Evolutionary conservation across 2,113 vertebrate species (phyloP).

Genomic region (Riparia riparia): DNA sequence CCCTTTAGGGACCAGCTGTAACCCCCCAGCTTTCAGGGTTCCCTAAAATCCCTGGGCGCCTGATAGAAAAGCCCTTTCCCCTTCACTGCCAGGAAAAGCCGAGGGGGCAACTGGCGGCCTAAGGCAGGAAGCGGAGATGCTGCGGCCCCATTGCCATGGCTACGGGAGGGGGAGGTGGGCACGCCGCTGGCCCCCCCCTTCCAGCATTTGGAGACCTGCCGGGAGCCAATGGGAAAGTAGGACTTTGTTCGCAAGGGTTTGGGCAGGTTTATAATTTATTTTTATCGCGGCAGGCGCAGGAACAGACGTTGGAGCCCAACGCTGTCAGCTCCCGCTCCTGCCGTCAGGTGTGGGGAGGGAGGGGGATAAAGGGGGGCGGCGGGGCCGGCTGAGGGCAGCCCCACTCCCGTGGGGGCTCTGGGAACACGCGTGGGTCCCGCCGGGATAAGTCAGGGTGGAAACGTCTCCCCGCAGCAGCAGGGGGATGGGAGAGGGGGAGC

Average conservation of each 20-base stretch:
- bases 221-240: slow-evolving; percentile 59
- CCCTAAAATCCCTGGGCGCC: not conserved
- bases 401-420: not conserved
- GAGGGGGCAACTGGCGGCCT: not conserved
- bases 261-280: slow-evolving; percentile 63
- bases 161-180: slow-evolving; percentile 2
- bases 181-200: not conserved
- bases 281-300: slow-evolving; percentile 44
- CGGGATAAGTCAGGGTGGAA: not conserved
- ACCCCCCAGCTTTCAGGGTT: not conserved
- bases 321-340: not conserved
- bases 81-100: not conserved
- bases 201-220: not conserved
- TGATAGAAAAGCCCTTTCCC: not conserved
- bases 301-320: not conserved
- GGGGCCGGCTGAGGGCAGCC: not conserved
- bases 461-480: not conserved
- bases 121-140: not conserved
- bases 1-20: not conserved
- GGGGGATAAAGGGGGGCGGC: not conserved
- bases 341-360: not conserved
- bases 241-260: slow-evolving; percentile 34
- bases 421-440: not conserved
- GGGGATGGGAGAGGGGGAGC: not conserved
- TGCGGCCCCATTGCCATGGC: slow-evolving; percentile 41